Conservation (phyloP, 2,113 vertebrate species). For the Mormyrus lacerda region DNA sequence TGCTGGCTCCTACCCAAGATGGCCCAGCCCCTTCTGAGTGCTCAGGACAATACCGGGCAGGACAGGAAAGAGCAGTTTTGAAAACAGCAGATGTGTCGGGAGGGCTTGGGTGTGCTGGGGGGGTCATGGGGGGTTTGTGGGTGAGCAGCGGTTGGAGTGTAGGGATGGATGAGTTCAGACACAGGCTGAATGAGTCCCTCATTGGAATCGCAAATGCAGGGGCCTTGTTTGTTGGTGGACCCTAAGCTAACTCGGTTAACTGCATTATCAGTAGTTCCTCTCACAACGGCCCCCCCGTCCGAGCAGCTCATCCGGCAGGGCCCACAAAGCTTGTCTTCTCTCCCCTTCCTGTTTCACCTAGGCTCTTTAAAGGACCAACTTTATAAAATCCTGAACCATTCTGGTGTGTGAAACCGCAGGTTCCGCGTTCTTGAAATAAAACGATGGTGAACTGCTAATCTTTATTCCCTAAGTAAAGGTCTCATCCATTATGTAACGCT, state of each 20-base stretch:
- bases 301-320: not conserved
- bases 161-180: constrained; percentile 24
- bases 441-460: constrained; percentile 62
- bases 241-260: constrained; percentile 30
- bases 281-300: not conserved
- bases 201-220: constrained; percentile 74
- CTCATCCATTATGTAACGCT: constrained; percentile 69
- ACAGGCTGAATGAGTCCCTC: constrained; percentile 77
- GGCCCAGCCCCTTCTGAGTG: constrained; percentile 62
- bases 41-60: constrained; percentile 68
- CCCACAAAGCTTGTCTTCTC: constrained; percentile 9
- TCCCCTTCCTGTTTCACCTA: not conserved
- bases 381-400: constrained; percentile 24
- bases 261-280: constrained; percentile 20
- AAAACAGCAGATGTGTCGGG: constrained; percentile 50
- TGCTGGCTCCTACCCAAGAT: constrained; percentile 69
- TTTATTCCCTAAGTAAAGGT: constrained; percentile 61
- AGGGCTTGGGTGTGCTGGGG: constrained; percentile 40
- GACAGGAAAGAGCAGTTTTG: constrained; percentile 44
- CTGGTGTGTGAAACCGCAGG: constrained; percentile 37
- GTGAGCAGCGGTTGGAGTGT: not conserved
- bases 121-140: constrained; percentile 1
- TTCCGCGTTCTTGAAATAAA: constrained; percentile 58
- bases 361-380: constrained; percentile 20
- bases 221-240: constrained; percentile 56